Evolutionary conservation across 2,888 invertebrate genomes (phyloP).

Genomic region (Helleia helle): DNA sequence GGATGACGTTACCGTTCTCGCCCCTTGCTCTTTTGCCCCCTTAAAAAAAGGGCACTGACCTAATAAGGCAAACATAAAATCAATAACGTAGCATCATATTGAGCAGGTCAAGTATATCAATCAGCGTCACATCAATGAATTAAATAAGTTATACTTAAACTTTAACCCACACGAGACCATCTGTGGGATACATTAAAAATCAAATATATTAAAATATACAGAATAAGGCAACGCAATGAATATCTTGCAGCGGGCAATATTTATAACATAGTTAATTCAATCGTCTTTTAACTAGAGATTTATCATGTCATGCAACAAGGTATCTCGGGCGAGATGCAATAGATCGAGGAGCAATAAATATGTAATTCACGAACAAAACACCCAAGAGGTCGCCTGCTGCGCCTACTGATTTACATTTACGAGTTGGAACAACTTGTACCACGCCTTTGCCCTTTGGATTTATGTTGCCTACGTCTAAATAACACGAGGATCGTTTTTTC

Average conservation of each 20-base stretch:
- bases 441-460: constrained; percentile 65
- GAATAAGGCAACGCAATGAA: no score
- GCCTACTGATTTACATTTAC: constrained; percentile 60
- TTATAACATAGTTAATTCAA: constrained; percentile 12
- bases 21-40: no score
- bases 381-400: constrained; percentile 64
- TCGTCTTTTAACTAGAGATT: constrained; percentile 16
- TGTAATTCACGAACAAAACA: constrained; percentile 55
- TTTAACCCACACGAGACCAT: no score
- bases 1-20: no score
- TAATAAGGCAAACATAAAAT: no score
- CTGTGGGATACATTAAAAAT: no score
- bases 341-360: constrained; percentile 47
- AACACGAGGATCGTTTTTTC: constrained; percentile 27
- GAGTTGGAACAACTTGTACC: constrained; percentile 41
- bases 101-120: no score
- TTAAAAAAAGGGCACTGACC: no score
- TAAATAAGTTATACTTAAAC: no score
- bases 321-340: constrained; percentile 26
- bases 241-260: constrained; percentile 1
- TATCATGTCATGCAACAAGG: constrained; percentile 17
- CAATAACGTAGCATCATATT: no score
- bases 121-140: no score
- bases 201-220: no score
- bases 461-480: constrained; percentile 49